Evolutionary conservation across 2,888 invertebrate genomes (phyloP).

Genomic region (Cosmopolites sordidus): DNA sequence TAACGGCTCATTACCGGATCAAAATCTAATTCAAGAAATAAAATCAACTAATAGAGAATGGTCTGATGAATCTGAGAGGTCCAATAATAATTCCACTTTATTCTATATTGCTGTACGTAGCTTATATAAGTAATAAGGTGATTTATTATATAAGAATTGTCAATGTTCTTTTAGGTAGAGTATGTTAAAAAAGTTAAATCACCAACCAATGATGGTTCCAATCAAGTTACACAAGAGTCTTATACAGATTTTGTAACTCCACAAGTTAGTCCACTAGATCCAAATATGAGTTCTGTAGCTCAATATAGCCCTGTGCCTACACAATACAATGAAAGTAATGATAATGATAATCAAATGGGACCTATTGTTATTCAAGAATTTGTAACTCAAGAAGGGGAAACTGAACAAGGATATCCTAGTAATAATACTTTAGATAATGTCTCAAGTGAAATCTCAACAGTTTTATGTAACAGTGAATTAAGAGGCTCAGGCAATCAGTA

Average conservation of each 20-base stretch:
- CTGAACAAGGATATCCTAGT: slow-evolving; percentile 27
- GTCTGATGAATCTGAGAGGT: background rate
- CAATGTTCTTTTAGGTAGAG: slow-evolving; percentile 43
- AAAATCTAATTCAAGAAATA: background rate
- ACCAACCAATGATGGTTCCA: slow-evolving; percentile 17
- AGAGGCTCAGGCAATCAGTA: slow-evolving; percentile 36
- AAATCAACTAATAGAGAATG: background rate
- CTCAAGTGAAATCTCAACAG: slow-evolving; percentile 33
- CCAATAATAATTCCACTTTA: slow-evolving; percentile 38
- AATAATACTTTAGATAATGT: slow-evolving; percentile 30
- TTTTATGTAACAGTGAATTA: slow-evolving; percentile 38
- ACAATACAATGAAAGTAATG: slow-evolving; percentile 34
- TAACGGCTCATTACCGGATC: background rate
- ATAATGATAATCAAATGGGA: slow-evolving; percentile 34
- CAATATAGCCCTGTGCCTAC: slow-evolving; percentile 59
- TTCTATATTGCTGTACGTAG: slow-evolving; percentile 45
- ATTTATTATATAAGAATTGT: too few relatives aligned
- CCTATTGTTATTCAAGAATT: slow-evolving; percentile 44
- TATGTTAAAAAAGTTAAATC: slow-evolving; percentile 45
- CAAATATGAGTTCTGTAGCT: slow-evolving; percentile 56
- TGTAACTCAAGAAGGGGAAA: slow-evolving; percentile 33
- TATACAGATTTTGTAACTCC: slow-evolving; percentile 41
- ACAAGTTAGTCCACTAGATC: slow-evolving; percentile 46
- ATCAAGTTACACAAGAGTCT: slow-evolving; percentile 27
- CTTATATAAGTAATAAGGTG: too few relatives aligned